Evolutionary conservation across 2,888 invertebrate genomes (phyloP), one percentile per base, ranked within the genome.

Genomic region (Epicampocera succincta): DNA sequence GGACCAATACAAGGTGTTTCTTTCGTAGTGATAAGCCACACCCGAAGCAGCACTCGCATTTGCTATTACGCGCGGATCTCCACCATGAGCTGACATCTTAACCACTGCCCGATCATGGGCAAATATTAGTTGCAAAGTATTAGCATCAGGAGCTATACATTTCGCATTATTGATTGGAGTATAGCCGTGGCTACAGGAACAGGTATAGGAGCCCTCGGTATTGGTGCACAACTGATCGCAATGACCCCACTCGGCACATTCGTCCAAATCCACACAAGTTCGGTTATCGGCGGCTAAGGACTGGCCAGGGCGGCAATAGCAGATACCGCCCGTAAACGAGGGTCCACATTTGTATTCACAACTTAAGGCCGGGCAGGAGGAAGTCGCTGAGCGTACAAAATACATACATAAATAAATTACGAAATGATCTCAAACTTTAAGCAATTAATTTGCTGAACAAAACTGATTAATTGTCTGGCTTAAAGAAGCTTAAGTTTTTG

Each of bases 181-280:
- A 91, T 96, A 97, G 44, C 96, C 97, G 0, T 93, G 92, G 0
- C 94, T 94, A 90, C 98, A 99, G 15, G 94, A 93, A 90, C 99
- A 99, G 48, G 91, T 92, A 91, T 95, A 99, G 11, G 96, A 94
- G 48, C 95, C 98, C 1, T 95, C 95, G 0, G 95, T 95, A 90
- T 99, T 99, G 78, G 94, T 93, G 90, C 99, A 99, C 38, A 95
- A 92, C 91, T 99, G 99, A 89, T 99, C 98, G 91, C 99, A 99
- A 91, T 94, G 96, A 48, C 97, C 97, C 97, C 97, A 97, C 91
- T 97, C 96, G 56, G 92, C 90, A 91, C 97, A 97, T 91, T 99
- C 99, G 92, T 99, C 95, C 85, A 96, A 93, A 92, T 99, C 99
- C 44, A 94, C 93, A 90, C 99, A 99, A 3, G 96, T 96, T 85